Evolutionary conservation across 2,888 invertebrate genomes (phyloP).

Genomic region (Cryptophagus acutangulus): DNA sequence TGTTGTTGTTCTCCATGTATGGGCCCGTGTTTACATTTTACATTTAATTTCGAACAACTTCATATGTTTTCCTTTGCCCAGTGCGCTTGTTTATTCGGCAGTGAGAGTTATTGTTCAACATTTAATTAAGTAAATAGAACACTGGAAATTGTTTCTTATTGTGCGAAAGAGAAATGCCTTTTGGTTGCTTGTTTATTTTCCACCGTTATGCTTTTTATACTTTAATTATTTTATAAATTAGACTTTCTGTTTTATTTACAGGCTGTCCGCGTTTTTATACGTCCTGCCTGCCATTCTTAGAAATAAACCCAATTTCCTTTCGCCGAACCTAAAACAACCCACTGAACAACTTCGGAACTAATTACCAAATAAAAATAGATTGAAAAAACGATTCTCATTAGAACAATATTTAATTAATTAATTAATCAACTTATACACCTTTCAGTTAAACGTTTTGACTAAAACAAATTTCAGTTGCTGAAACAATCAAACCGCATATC

Average conservation of each 20-base stretch:
- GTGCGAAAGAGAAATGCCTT: constrained; percentile 8
- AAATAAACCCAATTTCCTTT: no score
- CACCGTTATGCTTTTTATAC: constrained; percentile 5
- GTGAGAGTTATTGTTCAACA: constrained; percentile 11
- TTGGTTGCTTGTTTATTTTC: constrained; percentile 4
- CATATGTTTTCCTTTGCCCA: constrained; percentile 2
- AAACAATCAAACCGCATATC: no score
- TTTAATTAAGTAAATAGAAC: constrained; percentile 13
- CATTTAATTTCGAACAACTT: constrained; percentile 4
- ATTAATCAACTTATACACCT: no score
- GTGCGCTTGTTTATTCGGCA: not conserved
- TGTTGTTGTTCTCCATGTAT: constrained; percentile 2
- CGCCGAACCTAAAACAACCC: no score
- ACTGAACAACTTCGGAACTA: not conserved
- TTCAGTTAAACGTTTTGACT: no score
- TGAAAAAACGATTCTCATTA: not conserved
- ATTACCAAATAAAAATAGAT: not conserved
- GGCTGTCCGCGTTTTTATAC: no score
- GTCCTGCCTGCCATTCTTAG: no score
- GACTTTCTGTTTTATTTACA: constrained; percentile 5
- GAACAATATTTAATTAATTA: not conserved
- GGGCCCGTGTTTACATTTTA: constrained; percentile 3
- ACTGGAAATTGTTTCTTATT: constrained; percentile 9
- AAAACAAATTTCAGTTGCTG: no score
- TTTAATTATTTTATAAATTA: constrained; percentile 5